Conservation (phyloP, 2,888 invertebrate species). For the Drosophila birchii region DNA sequence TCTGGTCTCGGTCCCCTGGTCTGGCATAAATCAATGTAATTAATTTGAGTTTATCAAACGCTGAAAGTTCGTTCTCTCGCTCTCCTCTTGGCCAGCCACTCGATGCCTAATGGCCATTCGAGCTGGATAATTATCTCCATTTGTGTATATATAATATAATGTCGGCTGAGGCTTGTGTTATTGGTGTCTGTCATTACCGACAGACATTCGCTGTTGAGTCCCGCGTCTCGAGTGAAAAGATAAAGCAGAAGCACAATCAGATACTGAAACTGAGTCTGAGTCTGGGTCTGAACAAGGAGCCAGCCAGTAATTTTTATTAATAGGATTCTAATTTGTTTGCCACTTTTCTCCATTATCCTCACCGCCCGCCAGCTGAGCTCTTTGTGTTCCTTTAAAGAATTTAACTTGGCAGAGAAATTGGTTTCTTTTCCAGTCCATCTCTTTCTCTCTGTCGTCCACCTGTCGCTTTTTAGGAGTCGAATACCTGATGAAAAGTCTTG, state of each 20-base stretch:
- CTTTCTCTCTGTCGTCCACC: slow-evolving; percentile 9
- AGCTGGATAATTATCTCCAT: slow-evolving; percentile 71
- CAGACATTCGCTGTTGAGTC: slow-evolving; percentile 43
- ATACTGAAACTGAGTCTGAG: slow-evolving; percentile 2
- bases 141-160: slow-evolving; percentile 44
- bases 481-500: slow-evolving; percentile 14
- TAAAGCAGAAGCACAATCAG: slow-evolving; percentile 4
- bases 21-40: slow-evolving; percentile 78
- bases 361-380: background rate
- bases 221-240: slow-evolving; percentile 1
- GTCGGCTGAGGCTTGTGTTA: slow-evolving; percentile 30
- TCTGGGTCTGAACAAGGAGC: slow-evolving; percentile 7
- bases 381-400: slow-evolving; percentile 21
- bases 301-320: slow-evolving; percentile 59
- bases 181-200: slow-evolving; percentile 55
- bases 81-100: slow-evolving; percentile 9
- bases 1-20: slow-evolving; percentile 22
- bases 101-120: slow-evolving; percentile 64
- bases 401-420: slow-evolving; percentile 4
- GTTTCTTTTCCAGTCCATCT: background rate
- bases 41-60: slow-evolving; percentile 75
- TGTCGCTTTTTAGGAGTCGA: slow-evolving; percentile 16
- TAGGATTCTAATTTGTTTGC: slow-evolving; percentile 54
- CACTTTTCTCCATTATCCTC: slow-evolving; percentile 36
- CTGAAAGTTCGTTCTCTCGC: slow-evolving; percentile 8